Evolutionary conservation across 1,140 invertebrate genomes (phyloP).

Genomic region (Drosophila equinoxialis): DNA sequence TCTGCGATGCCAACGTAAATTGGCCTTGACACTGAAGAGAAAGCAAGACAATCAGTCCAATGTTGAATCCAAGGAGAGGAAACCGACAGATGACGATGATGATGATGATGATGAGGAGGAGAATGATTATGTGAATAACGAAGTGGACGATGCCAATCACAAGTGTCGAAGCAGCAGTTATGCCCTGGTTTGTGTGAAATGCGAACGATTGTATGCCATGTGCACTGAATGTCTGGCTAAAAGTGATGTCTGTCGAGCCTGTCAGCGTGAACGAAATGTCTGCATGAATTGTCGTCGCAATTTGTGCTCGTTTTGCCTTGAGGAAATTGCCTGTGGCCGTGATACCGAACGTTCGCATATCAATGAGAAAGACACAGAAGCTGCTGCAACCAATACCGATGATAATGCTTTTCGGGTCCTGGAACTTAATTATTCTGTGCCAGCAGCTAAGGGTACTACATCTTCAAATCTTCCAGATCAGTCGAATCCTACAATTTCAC

Average conservation of each 20-base stretch:
- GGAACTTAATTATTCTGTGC: conserved; percentile 61
- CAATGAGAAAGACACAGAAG: conserved; percentile 47
- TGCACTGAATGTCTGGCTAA: conserved; percentile 69
- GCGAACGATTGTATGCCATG: conserved; percentile 70
- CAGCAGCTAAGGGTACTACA: conserved; percentile 36
- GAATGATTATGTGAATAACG: conserved; percentile 13
- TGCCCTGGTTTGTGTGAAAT: conserved; percentile 72
- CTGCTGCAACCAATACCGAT: conserved; percentile 4
- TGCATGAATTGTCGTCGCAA: conserved; percentile 74
- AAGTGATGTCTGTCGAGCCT: conserved; percentile 66
- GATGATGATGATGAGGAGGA: conserved; percentile 15
- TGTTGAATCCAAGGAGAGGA: neutral
- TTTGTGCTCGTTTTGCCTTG: conserved; percentile 74
- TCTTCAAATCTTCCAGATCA: conserved; percentile 15
- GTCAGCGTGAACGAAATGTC: conserved; percentile 73
- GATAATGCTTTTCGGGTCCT: conserved; percentile 65
- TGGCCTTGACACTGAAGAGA: conserved; percentile 65
- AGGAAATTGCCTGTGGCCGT: conserved; percentile 69
- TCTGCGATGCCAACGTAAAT: conserved; percentile 68
- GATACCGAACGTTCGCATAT: conserved; percentile 63
- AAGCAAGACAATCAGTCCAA: conserved; percentile 10
- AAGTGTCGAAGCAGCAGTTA: conserved; percentile 63
- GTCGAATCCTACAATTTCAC: conserved; percentile 20
- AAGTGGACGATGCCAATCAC: conserved; percentile 32
- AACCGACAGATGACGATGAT: neutral